These are phyloP conservation scores for Trachops cirrhosus DNA, from an alignment of 2,797 vertebrate genomes.

Conservation along the genomic window DNA sequence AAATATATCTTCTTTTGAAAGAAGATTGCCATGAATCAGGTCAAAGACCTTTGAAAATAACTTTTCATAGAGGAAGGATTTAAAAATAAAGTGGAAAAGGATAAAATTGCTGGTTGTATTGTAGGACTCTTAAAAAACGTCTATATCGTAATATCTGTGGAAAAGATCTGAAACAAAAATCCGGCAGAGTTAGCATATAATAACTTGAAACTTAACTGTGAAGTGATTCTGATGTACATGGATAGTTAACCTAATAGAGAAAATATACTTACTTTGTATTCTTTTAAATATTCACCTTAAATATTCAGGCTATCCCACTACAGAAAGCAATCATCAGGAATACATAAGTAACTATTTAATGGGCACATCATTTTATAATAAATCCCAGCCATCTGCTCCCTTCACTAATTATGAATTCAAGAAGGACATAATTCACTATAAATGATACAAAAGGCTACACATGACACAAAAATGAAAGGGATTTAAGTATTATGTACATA, in stretches of 20 bases:
- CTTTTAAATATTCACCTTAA: not conserved
- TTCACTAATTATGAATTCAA: constrained; percentile 70
- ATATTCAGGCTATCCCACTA: constrained; percentile 21
- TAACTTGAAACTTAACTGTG: constrained; percentile 16
- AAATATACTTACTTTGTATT: not conserved
- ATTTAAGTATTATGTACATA: not conserved
- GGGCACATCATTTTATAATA: constrained; percentile 36
- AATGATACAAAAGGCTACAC: not conserved
- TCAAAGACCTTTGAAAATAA: constrained; percentile 44
- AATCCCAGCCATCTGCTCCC: constrained; percentile 58
- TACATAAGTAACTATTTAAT: constrained; percentile 66
- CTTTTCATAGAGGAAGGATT: not conserved
- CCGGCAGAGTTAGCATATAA: not conserved
- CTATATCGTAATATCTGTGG: not conserved
- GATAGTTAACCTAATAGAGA: not conserved
- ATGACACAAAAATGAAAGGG: not conserved
- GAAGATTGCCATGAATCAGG: not conserved
- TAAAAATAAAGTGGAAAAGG: constrained; percentile 31
- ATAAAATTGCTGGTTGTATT: not conserved
- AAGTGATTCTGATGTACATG: not conserved
- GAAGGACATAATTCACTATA: constrained; percentile 59
- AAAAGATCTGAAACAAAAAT: not conserved
- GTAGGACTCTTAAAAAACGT: not conserved
- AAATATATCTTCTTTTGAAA: not conserved
- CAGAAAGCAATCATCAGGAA: constrained; percentile 31